Percentiles rank a stretch among this genome's conserved stretches.
phyloP scores from a whole-genome alignment of 2,888 invertebrate species.

The Carterocephalus palaemon region DNA sequence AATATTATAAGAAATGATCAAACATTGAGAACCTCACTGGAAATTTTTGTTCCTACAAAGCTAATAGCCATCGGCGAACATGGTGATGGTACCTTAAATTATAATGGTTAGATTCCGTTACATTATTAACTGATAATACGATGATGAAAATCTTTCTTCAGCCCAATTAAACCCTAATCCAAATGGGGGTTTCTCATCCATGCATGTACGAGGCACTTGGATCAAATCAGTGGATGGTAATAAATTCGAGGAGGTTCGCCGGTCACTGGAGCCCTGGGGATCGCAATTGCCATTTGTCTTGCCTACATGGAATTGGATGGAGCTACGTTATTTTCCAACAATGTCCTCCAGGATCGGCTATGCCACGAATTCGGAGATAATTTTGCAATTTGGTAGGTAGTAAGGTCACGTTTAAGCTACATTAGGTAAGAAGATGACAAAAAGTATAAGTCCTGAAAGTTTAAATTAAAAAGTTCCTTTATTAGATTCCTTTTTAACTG shows the following conservation, averaged over 20 bases:
- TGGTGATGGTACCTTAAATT: too few relatives aligned
- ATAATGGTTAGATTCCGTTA: too few relatives aligned
- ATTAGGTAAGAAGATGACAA: too few relatives aligned
- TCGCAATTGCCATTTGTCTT: constrained; percentile 41
- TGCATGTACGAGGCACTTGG: constrained; percentile 31
- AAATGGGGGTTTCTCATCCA: constrained; percentile 10
- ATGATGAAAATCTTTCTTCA: constrained; percentile 9
- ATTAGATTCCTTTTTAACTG: too few relatives aligned
- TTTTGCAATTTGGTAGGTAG: constrained; percentile 18
- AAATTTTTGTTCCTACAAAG: too few relatives aligned
- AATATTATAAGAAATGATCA: too few relatives aligned
- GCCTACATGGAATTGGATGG: constrained; percentile 36
- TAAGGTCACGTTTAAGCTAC: too few relatives aligned
- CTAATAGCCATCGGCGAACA: too few relatives aligned
- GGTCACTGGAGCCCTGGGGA: constrained; percentile 39
- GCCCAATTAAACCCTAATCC: constrained; percentile 16
- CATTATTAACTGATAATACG: background rate
- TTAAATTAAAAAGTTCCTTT: too few relatives aligned
- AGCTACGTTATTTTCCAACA: constrained; percentile 26
- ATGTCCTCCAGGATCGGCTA: constrained; percentile 15
- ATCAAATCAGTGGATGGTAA: constrained; percentile 40
- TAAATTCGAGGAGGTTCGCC: constrained; percentile 41
- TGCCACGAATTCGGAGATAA: constrained; percentile 17
- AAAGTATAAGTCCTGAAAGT: too few relatives aligned
- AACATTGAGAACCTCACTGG: too few relatives aligned